Conservation (phyloP, 2,888 invertebrate species). For the Ornithoptera priamus region DNA sequence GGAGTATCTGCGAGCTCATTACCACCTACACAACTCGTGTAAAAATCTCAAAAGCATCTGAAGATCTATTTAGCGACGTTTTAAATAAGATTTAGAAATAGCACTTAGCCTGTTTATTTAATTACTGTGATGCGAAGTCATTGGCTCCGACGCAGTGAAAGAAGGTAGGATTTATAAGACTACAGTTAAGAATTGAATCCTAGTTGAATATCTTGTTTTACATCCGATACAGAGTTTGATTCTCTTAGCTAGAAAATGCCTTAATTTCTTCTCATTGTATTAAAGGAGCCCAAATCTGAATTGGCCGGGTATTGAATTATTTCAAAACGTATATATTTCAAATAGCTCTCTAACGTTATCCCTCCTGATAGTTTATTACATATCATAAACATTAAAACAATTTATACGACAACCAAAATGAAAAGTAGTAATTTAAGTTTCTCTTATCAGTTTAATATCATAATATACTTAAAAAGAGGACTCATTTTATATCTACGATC, state of each 20-base stretch:
- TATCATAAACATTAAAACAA: too few relatives aligned
- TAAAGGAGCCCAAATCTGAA: not conserved
- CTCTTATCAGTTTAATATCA: not conserved
- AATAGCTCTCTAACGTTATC: not conserved
- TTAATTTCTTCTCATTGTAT: not conserved
- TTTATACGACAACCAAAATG: not conserved
- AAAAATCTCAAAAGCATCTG: not conserved
- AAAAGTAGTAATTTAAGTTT: not conserved
- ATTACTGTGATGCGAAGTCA: not conserved
- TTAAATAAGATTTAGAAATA: not conserved
- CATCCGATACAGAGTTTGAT: not conserved
- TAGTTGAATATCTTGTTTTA: slow-evolving; percentile 5
- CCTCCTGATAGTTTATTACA: too few relatives aligned
- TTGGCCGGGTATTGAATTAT: not conserved
- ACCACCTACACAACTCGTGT: not conserved
- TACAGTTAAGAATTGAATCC: slow-evolving; percentile 13
- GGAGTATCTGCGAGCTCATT: not conserved
- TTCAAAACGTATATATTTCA: not conserved
- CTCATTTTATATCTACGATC: not conserved
- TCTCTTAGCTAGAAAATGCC: not conserved
- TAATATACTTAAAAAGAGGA: not conserved
- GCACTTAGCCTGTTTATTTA: not conserved
- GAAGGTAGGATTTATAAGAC: not conserved
- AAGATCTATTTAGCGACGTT: not conserved
- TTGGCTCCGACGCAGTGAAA: not conserved